A percentile compares a stretch with the other conserved stretches of the same genome.
phyloP scores from a whole-genome alignment of 1,140 invertebrate genomes.

The Drosophila grimshawi region DNA sequence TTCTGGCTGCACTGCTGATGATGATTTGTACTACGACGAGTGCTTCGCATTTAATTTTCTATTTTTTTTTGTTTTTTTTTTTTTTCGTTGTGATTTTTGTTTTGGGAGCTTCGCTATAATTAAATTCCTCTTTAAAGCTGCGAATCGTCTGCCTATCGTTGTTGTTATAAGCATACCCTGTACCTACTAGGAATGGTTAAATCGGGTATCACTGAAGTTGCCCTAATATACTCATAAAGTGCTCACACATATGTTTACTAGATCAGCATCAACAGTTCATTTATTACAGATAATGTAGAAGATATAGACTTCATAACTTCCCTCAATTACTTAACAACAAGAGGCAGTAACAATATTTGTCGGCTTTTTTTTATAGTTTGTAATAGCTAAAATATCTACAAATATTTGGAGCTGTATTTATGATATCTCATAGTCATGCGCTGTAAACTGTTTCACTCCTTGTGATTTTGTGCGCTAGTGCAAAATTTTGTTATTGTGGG shows the following conservation, averaged over 20 bases:
- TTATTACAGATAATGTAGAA: too few relatives aligned
- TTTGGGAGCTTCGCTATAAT: conserved; percentile 65
- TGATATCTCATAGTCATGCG: too few relatives aligned
- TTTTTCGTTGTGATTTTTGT: conserved; percentile 38
- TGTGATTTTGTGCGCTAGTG: conserved; percentile 21
- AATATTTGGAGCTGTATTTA: not conserved
- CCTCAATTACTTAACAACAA: too few relatives aligned
- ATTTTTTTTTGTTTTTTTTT: conserved; percentile 24
- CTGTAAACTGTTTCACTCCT: not conserved
- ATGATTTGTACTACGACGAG: conserved; percentile 25
- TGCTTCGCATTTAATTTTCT: conserved; percentile 39
- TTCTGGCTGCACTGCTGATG: conserved; percentile 29
- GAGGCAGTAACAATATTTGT: too few relatives aligned
- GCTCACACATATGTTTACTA: too few relatives aligned
- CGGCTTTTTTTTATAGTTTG: too few relatives aligned
- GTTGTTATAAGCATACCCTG: not conserved
- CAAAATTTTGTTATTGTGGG: conserved; percentile 52
- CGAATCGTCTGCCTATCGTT: conserved; percentile 10
- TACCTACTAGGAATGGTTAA: not conserved
- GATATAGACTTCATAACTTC: too few relatives aligned
- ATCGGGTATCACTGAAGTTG: not conserved
- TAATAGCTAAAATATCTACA: not conserved
- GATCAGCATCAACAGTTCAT: too few relatives aligned
- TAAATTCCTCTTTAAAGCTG: conserved; percentile 76
- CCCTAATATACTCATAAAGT: too few relatives aligned